Percentiles rank a stretch among this genome's conserved stretches.
These are phyloP conservation scores for Hoplias malabaricus DNA, from an alignment of 2,113 vertebrate species.

Conservation along the genomic window DNA sequence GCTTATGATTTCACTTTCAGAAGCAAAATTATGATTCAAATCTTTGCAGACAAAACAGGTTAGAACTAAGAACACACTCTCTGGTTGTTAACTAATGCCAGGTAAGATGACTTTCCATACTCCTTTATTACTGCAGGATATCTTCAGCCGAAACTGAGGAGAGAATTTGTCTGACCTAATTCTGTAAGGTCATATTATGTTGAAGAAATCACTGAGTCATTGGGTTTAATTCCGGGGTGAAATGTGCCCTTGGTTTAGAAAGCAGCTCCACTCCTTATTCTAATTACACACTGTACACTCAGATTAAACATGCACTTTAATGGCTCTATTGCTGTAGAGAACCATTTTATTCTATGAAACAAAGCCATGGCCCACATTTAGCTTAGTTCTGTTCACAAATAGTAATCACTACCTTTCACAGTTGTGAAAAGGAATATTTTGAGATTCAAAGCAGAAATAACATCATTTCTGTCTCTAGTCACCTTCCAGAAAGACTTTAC, in stretches of 20 bases:
- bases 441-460: not conserved
- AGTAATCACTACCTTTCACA: not conserved
- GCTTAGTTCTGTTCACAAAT: not conserved
- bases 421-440: not conserved
- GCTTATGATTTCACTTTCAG: not conserved
- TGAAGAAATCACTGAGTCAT: not conserved
- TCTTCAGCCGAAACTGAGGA: not conserved
- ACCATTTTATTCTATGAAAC: not conserved
- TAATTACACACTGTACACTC: slow-evolving; percentile 3
- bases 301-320: not conserved
- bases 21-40: not conserved
- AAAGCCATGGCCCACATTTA: not conserved
- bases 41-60: not conserved
- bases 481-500: not conserved
- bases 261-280: not conserved
- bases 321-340: not conserved
- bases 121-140: not conserved
- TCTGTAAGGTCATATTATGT: not conserved
- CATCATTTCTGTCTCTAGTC: not conserved
- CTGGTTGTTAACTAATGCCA: not conserved
- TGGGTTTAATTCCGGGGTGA: not conserved
- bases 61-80: not conserved
- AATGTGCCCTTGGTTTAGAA: not conserved
- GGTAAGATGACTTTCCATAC: not conserved
- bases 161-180: slow-evolving; percentile 10